phyloP scores from a whole-genome alignment of 2,797 vertebrate species.

The Protosalanx chinensis region DNA sequence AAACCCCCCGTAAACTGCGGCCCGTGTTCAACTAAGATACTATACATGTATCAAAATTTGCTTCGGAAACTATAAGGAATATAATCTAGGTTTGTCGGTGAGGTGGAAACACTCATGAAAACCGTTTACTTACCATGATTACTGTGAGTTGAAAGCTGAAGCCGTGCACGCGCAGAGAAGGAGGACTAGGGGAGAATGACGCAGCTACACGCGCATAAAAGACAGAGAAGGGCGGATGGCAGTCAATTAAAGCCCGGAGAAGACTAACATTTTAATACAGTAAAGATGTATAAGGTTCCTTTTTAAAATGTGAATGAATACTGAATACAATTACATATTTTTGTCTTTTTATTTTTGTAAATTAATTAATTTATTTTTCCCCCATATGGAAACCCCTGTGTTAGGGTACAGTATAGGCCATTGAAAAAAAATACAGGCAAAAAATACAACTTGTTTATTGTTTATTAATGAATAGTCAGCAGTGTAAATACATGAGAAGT shows the following conservation, averaged over 20 bases:
- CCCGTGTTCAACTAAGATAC: not conserved
- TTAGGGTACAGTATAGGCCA: too few relatives aligned
- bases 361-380: too few relatives aligned
- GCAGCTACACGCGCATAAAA: not conserved
- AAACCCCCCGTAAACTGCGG: not conserved
- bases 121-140: slow-evolving; percentile 34
- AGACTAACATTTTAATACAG: not conserved
- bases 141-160: slow-evolving; percentile 10
- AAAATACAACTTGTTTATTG: too few relatives aligned
- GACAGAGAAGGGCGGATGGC: not conserved
- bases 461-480: too few relatives aligned
- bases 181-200: not conserved
- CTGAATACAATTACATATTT: too few relatives aligned
- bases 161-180: slow-evolving; percentile 12
- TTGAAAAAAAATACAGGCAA: too few relatives aligned
- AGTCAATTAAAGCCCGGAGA: not conserved
- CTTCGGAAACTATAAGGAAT: not conserved
- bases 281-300: not conserved
- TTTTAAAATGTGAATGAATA: not conserved
- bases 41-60: not conserved
- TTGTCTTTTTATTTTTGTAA: too few relatives aligned
- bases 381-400: too few relatives aligned
- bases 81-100: not conserved
- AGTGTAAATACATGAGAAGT: too few relatives aligned
- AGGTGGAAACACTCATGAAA: not conserved